Base-by-base conservation (phyloP, 2,113 vertebrate species). In the Chaetorhynchus papuensis region DNA sequence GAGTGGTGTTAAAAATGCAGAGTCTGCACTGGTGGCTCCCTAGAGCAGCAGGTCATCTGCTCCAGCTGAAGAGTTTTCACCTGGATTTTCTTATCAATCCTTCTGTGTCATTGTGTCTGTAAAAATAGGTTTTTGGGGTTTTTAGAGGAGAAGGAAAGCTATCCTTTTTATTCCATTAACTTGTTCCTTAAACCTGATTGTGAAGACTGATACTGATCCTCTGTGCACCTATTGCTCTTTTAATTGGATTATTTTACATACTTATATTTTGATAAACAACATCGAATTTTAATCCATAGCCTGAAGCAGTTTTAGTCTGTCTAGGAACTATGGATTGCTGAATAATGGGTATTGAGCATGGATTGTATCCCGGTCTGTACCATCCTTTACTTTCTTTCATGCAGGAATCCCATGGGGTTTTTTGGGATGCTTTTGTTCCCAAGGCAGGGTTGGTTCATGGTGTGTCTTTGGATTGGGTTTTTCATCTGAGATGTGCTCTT, bases 251-350 rank as follows among this genome's bases (percentile, higher is more conserved):
- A 69, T 83, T 89, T 79, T 56, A 6, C 13, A 12, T 39, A 37
- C 20, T 42, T 26, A 35, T 41, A 6, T 87, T 52, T 83, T 76
- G 39, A 54, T 90, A 24, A 83, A 31, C n/a, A 77, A 33, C 2
- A 6, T 13, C 21, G 7, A 27, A 70, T 35, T 54, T 85, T 64
- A 68, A 23, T 87, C 28, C 23, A 21, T 45, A 31, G 14, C 61
- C 66, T 60, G 66, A 65, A 83, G 87, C 70, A 42, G 21, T 65
- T 77, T 70, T 56, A 50, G 45, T 61, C 66, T 88, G 0, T 91
- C 90, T 76, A 91, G 85, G 93, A 96, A 59, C 31, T 89, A 41
- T 63, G 5, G 44, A 69, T 77, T 72, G 24, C 39, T 60, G 63
- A 19, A 14, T 65, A 77, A 45, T 61, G 31, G 9, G 2, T 76